Evolutionary conservation across 2,888 invertebrate species (phyloP).

Genomic region (Psylliodes chrysocephalus): DNA sequence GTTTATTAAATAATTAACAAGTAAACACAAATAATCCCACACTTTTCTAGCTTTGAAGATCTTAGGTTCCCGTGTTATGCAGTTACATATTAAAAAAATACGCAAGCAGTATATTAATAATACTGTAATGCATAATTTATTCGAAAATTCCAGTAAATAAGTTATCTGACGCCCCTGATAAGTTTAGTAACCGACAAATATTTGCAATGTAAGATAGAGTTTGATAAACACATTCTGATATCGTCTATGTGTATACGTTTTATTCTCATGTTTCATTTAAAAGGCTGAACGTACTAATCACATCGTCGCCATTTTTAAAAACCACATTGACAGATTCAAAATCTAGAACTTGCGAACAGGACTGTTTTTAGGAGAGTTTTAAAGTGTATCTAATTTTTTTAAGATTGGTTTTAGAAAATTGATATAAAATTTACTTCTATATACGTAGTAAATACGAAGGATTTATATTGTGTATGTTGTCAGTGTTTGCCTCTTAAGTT

Average conservation of each 20-base stretch:
- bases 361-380: slow-evolving; percentile 7
- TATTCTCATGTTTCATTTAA: slow-evolving; percentile 44
- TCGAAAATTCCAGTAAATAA: slow-evolving; percentile 40
- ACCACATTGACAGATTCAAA: slow-evolving; percentile 31
- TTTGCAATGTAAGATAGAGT: slow-evolving; percentile 45
- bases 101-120: slow-evolving; percentile 22
- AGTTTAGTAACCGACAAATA: slow-evolving; percentile 43
- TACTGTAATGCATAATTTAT: slow-evolving; percentile 29
- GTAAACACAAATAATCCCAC: too few species aligned
- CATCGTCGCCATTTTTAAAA: slow-evolving; percentile 41
- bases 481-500: too few species aligned
- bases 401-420: too few species aligned
- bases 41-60: too few species aligned
- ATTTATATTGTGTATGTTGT: too few species aligned
- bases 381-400: too few species aligned
- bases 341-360: background rate
- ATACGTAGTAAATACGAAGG: too few species aligned
- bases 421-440: too few species aligned
- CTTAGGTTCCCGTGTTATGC: too few species aligned
- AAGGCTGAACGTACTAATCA: slow-evolving; percentile 34
- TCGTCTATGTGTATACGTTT: slow-evolving; percentile 20
- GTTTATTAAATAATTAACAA: too few species aligned
- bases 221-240: slow-evolving; percentile 43
- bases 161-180: slow-evolving; percentile 39
- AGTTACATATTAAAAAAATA: slow-evolving; percentile 23